Evolutionary conservation across 2,797 vertebrate genomes (phyloP).

Genomic region (Phoeniculus purpureus): DNA sequence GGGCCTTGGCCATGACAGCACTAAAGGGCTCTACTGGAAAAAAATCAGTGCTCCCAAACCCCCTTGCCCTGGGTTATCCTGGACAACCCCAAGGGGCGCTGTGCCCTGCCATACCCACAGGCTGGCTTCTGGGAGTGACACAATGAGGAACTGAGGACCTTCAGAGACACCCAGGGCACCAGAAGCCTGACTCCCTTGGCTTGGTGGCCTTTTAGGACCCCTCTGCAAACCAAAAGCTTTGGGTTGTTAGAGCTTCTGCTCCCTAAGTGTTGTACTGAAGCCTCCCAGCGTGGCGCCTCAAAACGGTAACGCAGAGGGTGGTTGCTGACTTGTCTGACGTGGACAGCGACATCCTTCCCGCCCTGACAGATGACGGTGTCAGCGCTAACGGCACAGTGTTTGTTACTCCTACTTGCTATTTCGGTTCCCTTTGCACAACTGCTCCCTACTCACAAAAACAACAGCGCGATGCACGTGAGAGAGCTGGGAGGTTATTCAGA

Average conservation of each 20-base stretch:
- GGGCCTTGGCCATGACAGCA: background rate
- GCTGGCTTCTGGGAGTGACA: fast-evolving
- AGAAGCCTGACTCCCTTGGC: background rate
- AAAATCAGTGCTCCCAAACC: background rate
- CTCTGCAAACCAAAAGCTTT: background rate
- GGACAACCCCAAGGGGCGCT: background rate
- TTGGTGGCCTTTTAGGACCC: background rate
- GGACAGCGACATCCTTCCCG: background rate
- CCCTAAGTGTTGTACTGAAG: background rate
- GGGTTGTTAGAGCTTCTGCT: background rate
- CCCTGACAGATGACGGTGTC: background rate
- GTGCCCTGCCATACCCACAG: fast-evolving
- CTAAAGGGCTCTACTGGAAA: background rate
- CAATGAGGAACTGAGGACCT: background rate
- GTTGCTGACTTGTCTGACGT: background rate
- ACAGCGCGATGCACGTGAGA: slow-evolving; percentile 38
- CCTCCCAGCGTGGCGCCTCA: background rate
- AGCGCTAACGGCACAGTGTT: slow-evolving; percentile 35
- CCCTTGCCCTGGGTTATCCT: fast-evolving
- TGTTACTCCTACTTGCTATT: slow-evolving; percentile 54
- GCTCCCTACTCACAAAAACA: slow-evolving; percentile 59
- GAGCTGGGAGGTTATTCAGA: slow-evolving; percentile 58
- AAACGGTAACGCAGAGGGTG: background rate
- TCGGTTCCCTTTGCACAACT: slow-evolving; percentile 50
- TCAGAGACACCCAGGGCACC: background rate